A percentile compares a stretch with the other conserved stretches of the same genome.
Conservation (phyloP, 2,888 invertebrate genomes). For the Boloria selene region DNA sequence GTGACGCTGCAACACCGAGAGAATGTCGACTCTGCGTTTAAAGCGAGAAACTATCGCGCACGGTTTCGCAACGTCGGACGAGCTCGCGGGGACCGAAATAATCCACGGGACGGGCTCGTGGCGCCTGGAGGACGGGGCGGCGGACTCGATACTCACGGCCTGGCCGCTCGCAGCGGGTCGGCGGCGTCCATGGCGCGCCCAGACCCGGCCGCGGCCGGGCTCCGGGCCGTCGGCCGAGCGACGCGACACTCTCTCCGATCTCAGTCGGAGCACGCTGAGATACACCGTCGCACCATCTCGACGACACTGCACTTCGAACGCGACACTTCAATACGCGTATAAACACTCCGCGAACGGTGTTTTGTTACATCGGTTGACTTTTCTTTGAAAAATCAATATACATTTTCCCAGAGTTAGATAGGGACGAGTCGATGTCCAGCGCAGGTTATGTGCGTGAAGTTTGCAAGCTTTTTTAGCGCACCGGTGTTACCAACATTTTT, state of each 20-base stretch:
- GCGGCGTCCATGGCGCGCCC: constrained; percentile 80
- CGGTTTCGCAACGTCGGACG: constrained; percentile 78
- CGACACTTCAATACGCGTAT: constrained; percentile 76
- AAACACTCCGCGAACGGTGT: constrained; percentile 82
- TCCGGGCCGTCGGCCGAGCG: constrained; percentile 77
- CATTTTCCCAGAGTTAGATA: constrained; percentile 82
- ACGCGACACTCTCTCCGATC: constrained; percentile 79
- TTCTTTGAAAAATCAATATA: constrained; percentile 84
- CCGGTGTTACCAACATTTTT: constrained; percentile 83
- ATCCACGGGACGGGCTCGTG: constrained; percentile 56
- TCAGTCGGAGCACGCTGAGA: constrained; percentile 78
- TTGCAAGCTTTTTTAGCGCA: constrained; percentile 84
- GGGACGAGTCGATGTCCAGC: constrained; percentile 84
- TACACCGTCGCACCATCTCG: constrained; percentile 80
- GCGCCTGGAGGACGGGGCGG: constrained; percentile 46
- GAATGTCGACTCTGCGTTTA: constrained; percentile 76
- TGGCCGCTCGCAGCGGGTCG: constrained; percentile 78
- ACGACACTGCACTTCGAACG: constrained; percentile 78
- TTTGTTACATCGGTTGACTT: constrained; percentile 83
- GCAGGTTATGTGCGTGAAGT: constrained; percentile 83
- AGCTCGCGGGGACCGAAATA: constrained; percentile 74
- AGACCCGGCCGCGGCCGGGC: constrained; percentile 79
- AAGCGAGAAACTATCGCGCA: constrained; percentile 68
- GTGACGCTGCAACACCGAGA: constrained; percentile 77
- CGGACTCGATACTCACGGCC: constrained; percentile 76